Percentiles rank a stretch among this genome's conserved stretches.
Conservation (phyloP, 2,888 invertebrate species). For the Sericinus montela region DNA sequence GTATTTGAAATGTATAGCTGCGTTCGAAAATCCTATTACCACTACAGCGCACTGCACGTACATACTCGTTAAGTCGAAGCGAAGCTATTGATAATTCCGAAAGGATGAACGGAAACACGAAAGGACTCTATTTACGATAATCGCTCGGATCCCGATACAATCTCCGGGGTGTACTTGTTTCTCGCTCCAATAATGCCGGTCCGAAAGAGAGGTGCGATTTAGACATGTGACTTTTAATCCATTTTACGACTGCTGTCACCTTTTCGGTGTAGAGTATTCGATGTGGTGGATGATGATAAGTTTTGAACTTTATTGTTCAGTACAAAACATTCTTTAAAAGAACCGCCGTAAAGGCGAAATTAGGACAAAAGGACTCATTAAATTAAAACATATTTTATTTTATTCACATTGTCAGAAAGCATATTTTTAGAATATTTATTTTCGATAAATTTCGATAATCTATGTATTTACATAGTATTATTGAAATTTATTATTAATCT, state of each 20-base stretch:
- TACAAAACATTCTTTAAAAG: not conserved
- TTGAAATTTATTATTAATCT: no score
- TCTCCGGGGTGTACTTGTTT: slow-evolving; percentile 2
- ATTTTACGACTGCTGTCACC: not conserved
- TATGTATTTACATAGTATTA: no score
- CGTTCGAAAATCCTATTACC: slow-evolving; percentile 2
- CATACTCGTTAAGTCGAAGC: slow-evolving; percentile 1
- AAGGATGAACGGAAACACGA: slow-evolving; percentile 8
- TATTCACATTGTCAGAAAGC: no score
- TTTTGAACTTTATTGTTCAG: not conserved
- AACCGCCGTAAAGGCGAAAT: not conserved
- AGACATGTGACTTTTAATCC: slow-evolving; percentile 3
- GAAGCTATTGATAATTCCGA: slow-evolving; percentile 7
- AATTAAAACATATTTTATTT: no score
- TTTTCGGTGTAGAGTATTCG: not conserved
- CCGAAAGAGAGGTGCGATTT: not conserved
- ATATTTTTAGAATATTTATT: no score
- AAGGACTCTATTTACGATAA: slow-evolving; percentile 8
- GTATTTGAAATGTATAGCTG: not conserved
- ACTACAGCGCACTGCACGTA: not conserved
- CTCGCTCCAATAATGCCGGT: not conserved
- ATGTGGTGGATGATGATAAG: not conserved
- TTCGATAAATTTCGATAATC: no score
- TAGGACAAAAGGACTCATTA: no score
- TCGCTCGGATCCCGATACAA: slow-evolving; percentile 4